Evolutionary conservation across 2,888 invertebrate species (phyloP).

Genomic region (Ametastegia equiseti): DNA sequence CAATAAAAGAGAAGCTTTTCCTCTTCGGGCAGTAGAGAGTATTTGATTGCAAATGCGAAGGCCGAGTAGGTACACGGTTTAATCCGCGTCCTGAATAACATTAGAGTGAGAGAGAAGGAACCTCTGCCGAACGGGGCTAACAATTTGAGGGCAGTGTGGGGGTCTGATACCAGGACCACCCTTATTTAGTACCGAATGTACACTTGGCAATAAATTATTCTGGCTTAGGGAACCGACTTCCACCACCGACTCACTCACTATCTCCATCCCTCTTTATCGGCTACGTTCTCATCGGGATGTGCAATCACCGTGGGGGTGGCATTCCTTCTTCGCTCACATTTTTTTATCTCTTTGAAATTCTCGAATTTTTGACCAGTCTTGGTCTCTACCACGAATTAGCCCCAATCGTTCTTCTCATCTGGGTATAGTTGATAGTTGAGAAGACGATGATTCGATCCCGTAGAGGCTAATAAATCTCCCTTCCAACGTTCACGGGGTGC

Average conservation of each 20-base stretch:
- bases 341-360: not conserved
- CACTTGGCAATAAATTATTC: constrained; percentile 66
- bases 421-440: not conserved
- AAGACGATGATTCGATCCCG: not conserved
- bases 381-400: not conserved
- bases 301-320: not conserved
- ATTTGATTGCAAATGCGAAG: constrained; percentile 59
- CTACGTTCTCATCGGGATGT: not conserved
- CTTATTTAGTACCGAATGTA: constrained; percentile 68
- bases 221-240: constrained; percentile 48
- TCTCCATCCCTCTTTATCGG: constrained; percentile 45
- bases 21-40: constrained; percentile 54
- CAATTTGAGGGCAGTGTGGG: constrained; percentile 48
- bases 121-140: constrained; percentile 52
- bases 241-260: constrained; percentile 49
- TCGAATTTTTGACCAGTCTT: not conserved
- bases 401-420: not conserved
- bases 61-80: constrained; percentile 63
- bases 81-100: constrained; percentile 69
- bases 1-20: constrained; percentile 56
- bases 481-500: not conserved
- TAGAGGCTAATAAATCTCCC: not conserved
- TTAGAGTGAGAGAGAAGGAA: constrained; percentile 60
- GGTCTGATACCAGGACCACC: constrained; percentile 46
- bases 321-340: constrained; percentile 26